A percentile compares a stretch with the other conserved stretches of the same genome.
Conservation (phyloP, 2,888 invertebrate genomes). For the Nebria salina region DNA sequence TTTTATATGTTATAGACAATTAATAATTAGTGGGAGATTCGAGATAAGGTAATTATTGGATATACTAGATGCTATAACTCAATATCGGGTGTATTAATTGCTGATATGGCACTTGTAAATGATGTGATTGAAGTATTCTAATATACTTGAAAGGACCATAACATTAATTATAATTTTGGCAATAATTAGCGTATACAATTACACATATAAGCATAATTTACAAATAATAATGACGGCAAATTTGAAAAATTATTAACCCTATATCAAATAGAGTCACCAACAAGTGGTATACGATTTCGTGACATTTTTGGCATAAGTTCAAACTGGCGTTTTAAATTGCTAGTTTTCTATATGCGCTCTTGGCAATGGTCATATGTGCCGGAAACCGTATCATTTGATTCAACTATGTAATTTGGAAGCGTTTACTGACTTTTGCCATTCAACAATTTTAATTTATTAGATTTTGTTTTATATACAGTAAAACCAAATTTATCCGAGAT, state of each 20-base stretch:
- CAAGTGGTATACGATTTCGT: not conserved
- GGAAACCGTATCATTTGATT: not conserved
- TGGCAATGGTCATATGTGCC: not conserved
- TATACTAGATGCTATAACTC: not conserved
- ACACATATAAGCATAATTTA: too few species aligned
- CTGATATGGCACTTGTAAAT: too few species aligned
- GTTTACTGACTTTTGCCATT: not conserved
- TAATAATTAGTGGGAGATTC: too few species aligned
- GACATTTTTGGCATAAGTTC: not conserved
- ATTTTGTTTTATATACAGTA: not conserved
- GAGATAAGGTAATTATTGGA: not conserved
- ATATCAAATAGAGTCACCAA: not conserved
- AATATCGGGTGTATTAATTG: not conserved
- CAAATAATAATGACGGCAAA: too few species aligned
- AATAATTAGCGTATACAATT: too few species aligned
- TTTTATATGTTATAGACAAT: too few species aligned
- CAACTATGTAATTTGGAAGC: not conserved
- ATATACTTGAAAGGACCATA: too few species aligned
- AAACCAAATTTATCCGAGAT: too few species aligned
- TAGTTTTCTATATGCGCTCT: not conserved
- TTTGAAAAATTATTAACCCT: too few species aligned
- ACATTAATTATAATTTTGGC: too few species aligned
- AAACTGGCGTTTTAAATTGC: not conserved
- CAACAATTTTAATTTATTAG: not conserved
- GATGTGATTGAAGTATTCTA: too few species aligned